Evolutionary conservation across 2,797 vertebrate genomes (phyloP).

Genomic region (Megalops cyprinoides): DNA sequence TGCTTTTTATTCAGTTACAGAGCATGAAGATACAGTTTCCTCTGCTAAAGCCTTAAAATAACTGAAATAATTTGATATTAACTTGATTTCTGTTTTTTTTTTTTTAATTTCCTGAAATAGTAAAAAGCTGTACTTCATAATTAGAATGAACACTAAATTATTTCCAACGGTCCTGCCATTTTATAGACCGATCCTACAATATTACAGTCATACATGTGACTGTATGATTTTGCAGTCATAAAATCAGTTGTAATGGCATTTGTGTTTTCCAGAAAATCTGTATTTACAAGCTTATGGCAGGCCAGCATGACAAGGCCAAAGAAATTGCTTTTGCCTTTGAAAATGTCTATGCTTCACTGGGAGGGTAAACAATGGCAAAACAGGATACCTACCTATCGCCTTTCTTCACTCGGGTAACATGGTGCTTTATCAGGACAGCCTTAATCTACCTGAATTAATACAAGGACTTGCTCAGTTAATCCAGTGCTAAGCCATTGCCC

Average conservation of each 20-base stretch:
- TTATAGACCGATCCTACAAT: constrained; percentile 26
- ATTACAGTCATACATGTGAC: constrained; percentile 32
- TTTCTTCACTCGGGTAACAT: constrained; percentile 46
- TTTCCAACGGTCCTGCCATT: constrained; percentile 23
- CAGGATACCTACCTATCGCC: background rate
- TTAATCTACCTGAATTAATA: constrained; percentile 75
- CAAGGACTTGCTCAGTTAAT: constrained; percentile 66
- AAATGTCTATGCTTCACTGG: background rate
- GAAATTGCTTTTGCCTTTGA: constrained; percentile 39
- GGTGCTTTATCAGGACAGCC: constrained; percentile 52
- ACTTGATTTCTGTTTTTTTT: background rate
- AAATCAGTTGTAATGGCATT: constrained; percentile 44
- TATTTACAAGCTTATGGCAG: constrained; percentile 40
- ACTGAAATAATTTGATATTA: background rate
- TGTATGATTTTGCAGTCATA: constrained; percentile 41
- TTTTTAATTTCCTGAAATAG: background rate
- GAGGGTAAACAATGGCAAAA: constrained; percentile 29
- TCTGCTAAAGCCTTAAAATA: background rate
- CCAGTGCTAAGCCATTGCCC: constrained; percentile 66
- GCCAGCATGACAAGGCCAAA: constrained; percentile 33
- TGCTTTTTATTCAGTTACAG: background rate
- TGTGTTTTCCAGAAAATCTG: constrained; percentile 48
- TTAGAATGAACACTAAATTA: background rate
- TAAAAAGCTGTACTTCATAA: background rate
- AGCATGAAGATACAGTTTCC: background rate